Evolutionary conservation across 2,888 invertebrate species (phyloP), one percentile per base, ranked within the genome.

Genomic region (Resseliella maxima): DNA sequence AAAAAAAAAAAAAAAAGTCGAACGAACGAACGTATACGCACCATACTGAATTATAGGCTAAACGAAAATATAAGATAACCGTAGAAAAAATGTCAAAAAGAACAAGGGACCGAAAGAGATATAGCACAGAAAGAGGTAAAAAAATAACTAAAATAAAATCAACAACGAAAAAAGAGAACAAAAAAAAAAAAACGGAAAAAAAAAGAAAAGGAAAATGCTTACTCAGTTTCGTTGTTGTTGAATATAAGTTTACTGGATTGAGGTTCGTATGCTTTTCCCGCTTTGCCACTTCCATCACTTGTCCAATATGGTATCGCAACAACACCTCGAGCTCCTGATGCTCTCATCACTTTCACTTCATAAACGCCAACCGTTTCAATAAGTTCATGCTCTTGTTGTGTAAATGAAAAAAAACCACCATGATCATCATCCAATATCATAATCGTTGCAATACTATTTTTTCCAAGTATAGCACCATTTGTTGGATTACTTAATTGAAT

Each of bases 381-480:
- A 88, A 97, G 92, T 90, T 97, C 97, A 89, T 94, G 93, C 90
- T 97, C 96, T 89, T 95, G 94, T 89, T 96, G 95, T 54, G 95
- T 94, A 90, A 99, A 98, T 87, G 97, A 95, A 91, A 99, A 99
- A 88, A 99, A 95, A 88, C 99, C 99, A 87, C 98, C 97, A 92
- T 99, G 99, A 92, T 99, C 99, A 91, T 99, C 99, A 91, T 99
- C 99, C 87, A 99, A 93, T 89, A 99, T 99, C 94, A 99, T 98
- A 87, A 99, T 96, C 8, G 99, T 99, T 85, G 99, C 99, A 87
- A 97, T 93, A 88, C 95, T 96, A 0, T 98, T 99, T 87, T 96
- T 95, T 27, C 94, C 94, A 88, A 99, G 92, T 89, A 92, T 91
- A 18, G 94, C 94, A 24, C 92, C 90, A 15, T 97, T 96, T 87